phyloP scores from a whole-genome alignment of 2,888 invertebrate species.

The Pristionchus arcanus region DNA sequence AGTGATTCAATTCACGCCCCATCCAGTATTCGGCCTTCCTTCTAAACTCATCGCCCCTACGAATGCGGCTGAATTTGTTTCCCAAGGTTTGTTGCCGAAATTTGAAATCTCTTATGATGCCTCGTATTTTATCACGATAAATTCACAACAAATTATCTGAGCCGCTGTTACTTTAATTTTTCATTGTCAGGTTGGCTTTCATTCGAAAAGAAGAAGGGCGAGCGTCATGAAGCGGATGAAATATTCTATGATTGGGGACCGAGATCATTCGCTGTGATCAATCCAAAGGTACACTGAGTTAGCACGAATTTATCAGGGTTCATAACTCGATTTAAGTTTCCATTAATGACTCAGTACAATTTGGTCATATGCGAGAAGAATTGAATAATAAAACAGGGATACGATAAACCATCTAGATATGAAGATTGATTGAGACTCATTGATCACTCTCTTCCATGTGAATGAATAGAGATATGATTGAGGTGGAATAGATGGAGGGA shows the following conservation, averaged over 20 bases:
- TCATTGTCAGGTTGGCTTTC: slow-evolving; percentile 44
- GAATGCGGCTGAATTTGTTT: slow-evolving; percentile 39
- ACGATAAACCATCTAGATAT: slow-evolving; percentile 27
- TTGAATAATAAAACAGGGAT: slow-evolving; percentile 6
- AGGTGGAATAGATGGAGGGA: neutral
- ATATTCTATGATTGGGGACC: slow-evolving; percentile 53
- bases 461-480: slow-evolving; percentile 48
- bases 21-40: slow-evolving; percentile 51
- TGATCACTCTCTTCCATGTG: slow-evolving; percentile 45
- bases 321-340: slow-evolving; percentile 24
- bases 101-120: neutral
- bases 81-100: slow-evolving; percentile 18
- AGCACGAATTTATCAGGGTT: neutral
- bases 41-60: slow-evolving; percentile 46
- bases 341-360: slow-evolving; percentile 4
- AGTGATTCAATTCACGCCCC: neutral
- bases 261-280: neutral
- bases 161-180: neutral
- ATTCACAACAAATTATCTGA: too few species aligned
- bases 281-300: slow-evolving; percentile 12
- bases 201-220: slow-evolving; percentile 40
- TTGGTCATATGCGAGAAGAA: slow-evolving; percentile 27
- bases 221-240: neutral
- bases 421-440: slow-evolving; percentile 13
- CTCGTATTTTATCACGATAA: neutral